Conservation (phyloP, 2,888 invertebrate species). For the Oxycera nigricornis region DNA sequence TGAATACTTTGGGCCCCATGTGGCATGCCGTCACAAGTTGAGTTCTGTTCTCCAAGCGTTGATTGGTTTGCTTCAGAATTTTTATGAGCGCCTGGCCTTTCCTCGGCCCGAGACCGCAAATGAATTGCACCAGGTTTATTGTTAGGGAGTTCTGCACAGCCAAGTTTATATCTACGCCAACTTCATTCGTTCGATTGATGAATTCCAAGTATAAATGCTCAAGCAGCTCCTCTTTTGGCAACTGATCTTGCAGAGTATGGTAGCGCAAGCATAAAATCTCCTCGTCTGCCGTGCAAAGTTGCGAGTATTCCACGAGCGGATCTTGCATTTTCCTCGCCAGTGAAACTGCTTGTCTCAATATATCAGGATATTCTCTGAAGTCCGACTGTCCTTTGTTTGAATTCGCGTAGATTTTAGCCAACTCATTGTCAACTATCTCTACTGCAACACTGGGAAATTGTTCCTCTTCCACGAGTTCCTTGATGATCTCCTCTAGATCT, state of each 20-base stretch:
- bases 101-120: slow-evolving; percentile 95
- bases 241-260: slow-evolving; percentile 83
- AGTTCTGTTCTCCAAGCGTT: slow-evolving; percentile 90
- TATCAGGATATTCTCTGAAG: slow-evolving; percentile 90
- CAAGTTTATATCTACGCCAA: slow-evolving; percentile 95
- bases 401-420: slow-evolving; percentile 91
- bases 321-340: slow-evolving; percentile 92
- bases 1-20: slow-evolving; percentile 98
- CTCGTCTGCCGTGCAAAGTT: slow-evolving; percentile 94
- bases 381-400: slow-evolving; percentile 86
- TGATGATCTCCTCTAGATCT: slow-evolving; percentile 77
- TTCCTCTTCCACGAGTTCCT: slow-evolving; percentile 79
- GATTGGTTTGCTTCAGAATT: slow-evolving; percentile 88
- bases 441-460: slow-evolving; percentile 87
- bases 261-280: slow-evolving; percentile 94
- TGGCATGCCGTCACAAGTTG: slow-evolving; percentile 95
- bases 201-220: slow-evolving; percentile 88
- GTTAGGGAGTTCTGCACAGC: slow-evolving; percentile 90
- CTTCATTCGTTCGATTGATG: slow-evolving; percentile 96
- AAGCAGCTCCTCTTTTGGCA: slow-evolving; percentile 83
- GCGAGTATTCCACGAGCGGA: slow-evolving; percentile 94
- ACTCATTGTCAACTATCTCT: slow-evolving; percentile 92
- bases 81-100: slow-evolving; percentile 89
- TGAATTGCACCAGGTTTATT: slow-evolving; percentile 90
- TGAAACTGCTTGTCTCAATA: slow-evolving; percentile 91